Evolutionary conservation across 2,113 vertebrate genomes (phyloP).

Genomic region (Cyanoderma ruficeps): DNA sequence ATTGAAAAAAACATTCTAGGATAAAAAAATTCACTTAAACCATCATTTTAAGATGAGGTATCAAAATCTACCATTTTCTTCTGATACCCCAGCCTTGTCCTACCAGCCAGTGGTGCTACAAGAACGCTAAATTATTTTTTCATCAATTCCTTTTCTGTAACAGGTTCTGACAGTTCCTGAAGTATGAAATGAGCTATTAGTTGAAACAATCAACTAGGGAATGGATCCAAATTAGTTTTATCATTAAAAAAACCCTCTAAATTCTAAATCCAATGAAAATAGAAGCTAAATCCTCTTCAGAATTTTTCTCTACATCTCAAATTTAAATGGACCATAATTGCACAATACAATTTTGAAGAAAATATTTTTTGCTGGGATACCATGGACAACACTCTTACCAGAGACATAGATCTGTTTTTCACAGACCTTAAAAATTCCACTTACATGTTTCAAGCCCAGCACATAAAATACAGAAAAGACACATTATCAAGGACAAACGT

Average conservation of each 20-base stretch:
- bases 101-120: background rate
- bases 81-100: background rate
- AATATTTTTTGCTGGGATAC: background rate
- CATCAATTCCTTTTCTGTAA: background rate
- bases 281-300: background rate
- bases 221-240: background rate
- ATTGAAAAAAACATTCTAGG: background rate
- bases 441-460: background rate
- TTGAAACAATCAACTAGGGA: background rate
- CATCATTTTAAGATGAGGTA: background rate
- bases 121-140: background rate
- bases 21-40: background rate
- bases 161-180: background rate
- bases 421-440: background rate
- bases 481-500: background rate
- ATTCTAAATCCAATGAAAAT: background rate
- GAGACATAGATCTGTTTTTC: background rate
- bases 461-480: background rate
- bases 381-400: background rate
- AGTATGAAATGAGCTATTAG: background rate
- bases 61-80: background rate
- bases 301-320: background rate
- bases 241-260: background rate
- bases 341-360: background rate
- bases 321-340: background rate